Percentiles rank a stretch among this genome's conserved stretches.
Evolutionary conservation across 2,888 invertebrate genomes (phyloP).

Genomic region (Nebria brevicollis): DNA sequence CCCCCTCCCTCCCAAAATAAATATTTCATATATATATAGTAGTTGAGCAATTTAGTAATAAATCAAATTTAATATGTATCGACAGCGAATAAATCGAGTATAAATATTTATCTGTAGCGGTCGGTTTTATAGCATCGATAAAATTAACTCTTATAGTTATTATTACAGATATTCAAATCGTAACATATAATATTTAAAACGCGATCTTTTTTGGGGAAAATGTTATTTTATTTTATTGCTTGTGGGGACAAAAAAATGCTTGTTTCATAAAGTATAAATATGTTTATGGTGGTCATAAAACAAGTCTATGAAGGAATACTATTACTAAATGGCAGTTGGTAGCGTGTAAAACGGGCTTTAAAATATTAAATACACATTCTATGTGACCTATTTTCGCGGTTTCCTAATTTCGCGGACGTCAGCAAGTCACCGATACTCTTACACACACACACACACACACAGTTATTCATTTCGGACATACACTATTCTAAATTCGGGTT

Average conservation of each 20-base stretch:
- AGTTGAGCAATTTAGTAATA: background rate
- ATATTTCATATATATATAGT: no score
- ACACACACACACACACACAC: no score
- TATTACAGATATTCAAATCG: background rate
- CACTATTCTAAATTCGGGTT: no score
- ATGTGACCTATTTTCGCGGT: background rate
- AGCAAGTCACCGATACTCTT: background rate
- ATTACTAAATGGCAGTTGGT: background rate
- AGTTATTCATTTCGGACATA: no score
- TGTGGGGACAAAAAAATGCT: no score
- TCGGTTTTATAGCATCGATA: background rate
- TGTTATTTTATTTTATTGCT: no score
- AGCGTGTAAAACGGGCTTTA: background rate
- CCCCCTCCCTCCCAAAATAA: no score
- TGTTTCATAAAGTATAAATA: no score
- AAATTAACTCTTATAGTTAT: background rate
- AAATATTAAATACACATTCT: background rate
- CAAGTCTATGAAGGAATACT: background rate
- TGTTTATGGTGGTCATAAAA: no score
- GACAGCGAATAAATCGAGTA: background rate
- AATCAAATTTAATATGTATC: background rate
- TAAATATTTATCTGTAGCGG: background rate
- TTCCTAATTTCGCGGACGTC: background rate
- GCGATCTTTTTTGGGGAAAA: no score
- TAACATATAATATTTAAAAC: background rate